These are phyloP conservation scores for Dascillus cervinus DNA, from an alignment of 2,888 invertebrate species.

Conservation along the genomic window DNA sequence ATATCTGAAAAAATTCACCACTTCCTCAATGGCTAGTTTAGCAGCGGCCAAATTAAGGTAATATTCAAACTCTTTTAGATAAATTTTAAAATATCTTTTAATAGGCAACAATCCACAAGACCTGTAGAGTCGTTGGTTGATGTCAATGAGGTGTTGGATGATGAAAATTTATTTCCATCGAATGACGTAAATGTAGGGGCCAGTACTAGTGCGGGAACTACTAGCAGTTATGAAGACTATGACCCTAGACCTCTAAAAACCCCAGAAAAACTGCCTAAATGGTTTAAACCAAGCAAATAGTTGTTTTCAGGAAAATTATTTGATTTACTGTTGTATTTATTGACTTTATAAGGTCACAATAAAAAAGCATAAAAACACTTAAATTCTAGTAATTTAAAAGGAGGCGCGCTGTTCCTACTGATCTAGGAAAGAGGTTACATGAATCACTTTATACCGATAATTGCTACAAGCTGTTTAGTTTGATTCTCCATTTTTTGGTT, in stretches of 20 bases:
- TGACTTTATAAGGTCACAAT: neutral
- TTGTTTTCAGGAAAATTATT: no score
- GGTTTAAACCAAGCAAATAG: constrained; percentile 35
- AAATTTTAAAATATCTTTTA: constrained; percentile 2
- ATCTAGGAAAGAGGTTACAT: no score
- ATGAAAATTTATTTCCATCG: constrained; percentile 9
- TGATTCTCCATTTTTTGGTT: constrained; percentile 4
- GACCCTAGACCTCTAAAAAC: constrained; percentile 18
- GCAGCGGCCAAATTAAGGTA: constrained; percentile 64
- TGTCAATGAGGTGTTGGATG: constrained; percentile 18
- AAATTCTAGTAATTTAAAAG: no score
- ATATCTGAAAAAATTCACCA: constrained; percentile 53
- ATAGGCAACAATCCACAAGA: constrained; percentile 15
- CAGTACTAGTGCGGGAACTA: constrained; percentile 28
- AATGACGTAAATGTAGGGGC: constrained; percentile 26
- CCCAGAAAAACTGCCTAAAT: constrained; percentile 36
- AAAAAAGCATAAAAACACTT: no score
- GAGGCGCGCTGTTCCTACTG: no score
- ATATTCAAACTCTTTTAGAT: constrained; percentile 2
- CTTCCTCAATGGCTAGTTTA: constrained; percentile 58
- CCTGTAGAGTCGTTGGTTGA: constrained; percentile 14
- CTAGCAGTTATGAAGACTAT: constrained; percentile 19
- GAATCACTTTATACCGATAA: no score
- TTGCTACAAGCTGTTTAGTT: neutral
- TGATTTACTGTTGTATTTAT: neutral